phyloP scores from a whole-genome alignment of 2,888 invertebrate species.

The Tromatobia lineatoria region DNA sequence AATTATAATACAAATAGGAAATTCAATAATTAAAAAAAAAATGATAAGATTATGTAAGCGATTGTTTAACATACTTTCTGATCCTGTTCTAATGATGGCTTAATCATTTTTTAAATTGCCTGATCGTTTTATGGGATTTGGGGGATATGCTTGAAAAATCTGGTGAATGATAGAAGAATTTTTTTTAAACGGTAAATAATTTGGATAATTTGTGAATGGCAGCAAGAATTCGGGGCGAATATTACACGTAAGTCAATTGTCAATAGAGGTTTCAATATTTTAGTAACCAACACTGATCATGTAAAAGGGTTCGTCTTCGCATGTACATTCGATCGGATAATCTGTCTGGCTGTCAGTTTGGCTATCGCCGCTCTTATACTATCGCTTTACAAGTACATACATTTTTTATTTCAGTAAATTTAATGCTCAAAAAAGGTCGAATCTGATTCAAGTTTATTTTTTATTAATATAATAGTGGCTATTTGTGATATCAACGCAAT shows the following conservation, averaged over 20 bases:
- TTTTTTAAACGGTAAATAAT: no score
- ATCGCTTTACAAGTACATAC: background rate
- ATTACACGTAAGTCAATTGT: no score
- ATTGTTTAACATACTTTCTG: background rate
- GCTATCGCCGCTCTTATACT: background rate
- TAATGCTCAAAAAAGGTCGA: background rate
- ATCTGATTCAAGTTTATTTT: background rate
- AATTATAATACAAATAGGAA: no score
- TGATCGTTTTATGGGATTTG: background rate
- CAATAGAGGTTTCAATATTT: no score
- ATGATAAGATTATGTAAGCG: background rate
- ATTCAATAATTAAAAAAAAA: no score
- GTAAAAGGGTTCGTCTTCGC: background rate
- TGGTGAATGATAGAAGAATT: no score
- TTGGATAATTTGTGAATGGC: no score
- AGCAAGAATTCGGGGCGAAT: no score
- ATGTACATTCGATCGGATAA: slow-evolving; percentile 6
- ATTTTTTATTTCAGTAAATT: background rate
- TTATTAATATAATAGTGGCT: no score
- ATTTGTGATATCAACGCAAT: background rate
- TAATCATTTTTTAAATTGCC: background rate
- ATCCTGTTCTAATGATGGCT: background rate
- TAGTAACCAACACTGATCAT: background rate
- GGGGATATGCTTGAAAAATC: background rate
- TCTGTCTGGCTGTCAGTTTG: background rate